Base-by-base conservation (phyloP, 2,797 vertebrate genomes). In the Paedocypris micromegethes region DNA sequence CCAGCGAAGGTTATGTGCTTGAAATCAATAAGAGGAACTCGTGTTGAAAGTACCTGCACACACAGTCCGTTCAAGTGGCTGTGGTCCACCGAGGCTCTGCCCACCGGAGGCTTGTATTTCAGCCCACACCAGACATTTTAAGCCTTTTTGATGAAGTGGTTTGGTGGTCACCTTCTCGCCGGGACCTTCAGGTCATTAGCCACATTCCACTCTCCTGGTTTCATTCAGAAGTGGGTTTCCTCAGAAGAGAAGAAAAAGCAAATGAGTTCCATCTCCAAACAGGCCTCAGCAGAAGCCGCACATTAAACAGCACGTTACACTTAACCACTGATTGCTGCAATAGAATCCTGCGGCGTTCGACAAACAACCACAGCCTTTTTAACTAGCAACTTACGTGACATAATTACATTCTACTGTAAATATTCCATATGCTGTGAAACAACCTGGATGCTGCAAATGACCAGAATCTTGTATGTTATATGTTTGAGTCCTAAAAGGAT, bases 181-280 rank as follows among this genome's bases (percentile, higher is more conserved):
- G 68, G 65, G 52, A 52, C 70, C 66, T 76, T 72, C 77, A 74
- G 61, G 62, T 64, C 69, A 76, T 76, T 78, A 76, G 69, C 66
- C 66, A 60, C 69, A 70, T 74, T 76, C 68, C 69, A 64, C 56
- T 69, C 49, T 58, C 74, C 67, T 75, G 68, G 74, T 74, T 74
- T 62, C 66, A 73, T 74, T 76, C 62, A 74, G 64, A 42, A 59
- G 53, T 58, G 58, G 62, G 72, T 76, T 55, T 68, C 61, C 54
- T 57, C 46, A 67, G 64, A 46, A 42, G 43, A 51, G 51, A 58
- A 42, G n/a, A 54, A 44, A 68, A 42, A 45, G 52, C 51, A 40
- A 66, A 67, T 76, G 69, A 66, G 65, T 66, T 69, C 65, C 38
- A 59, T 66, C 44, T 50, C 53, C 54, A 64, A 54, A 60, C 43